These are phyloP conservation scores for Torymus aiolomorphi DNA, from an alignment of 2,888 invertebrate species.

Conservation along the genomic window DNA sequence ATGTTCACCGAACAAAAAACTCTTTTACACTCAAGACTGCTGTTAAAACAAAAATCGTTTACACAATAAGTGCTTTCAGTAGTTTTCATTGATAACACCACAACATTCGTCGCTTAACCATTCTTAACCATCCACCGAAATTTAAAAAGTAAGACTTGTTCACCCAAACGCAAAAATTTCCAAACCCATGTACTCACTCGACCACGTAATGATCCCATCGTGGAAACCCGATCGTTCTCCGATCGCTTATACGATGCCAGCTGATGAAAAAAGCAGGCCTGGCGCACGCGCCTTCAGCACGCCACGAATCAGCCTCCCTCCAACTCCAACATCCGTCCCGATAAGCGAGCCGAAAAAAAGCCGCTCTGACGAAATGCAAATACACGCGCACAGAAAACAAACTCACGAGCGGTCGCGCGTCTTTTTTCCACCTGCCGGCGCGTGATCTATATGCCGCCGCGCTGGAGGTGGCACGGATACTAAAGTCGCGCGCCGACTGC, in stretches of 20 bases:
- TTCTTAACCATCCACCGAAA: not conserved
- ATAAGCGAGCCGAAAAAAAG: not conserved
- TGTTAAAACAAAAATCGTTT: too few relatives aligned
- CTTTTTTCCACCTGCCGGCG: not conserved
- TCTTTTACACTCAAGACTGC: too few relatives aligned
- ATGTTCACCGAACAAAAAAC: too few relatives aligned
- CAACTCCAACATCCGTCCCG: not conserved
- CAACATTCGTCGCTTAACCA: not conserved
- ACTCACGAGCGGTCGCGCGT: too few relatives aligned
- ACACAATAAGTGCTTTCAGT: too few relatives aligned
- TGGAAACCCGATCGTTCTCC: too few relatives aligned
- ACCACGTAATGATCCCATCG: constrained; percentile 60
- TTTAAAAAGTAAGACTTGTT: not conserved
- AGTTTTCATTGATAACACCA: too few relatives aligned
- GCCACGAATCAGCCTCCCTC: too few relatives aligned
- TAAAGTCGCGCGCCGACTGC: constrained; percentile 6
- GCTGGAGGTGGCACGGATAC: constrained; percentile 35
- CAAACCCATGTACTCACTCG: constrained; percentile 62
- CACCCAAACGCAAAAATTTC: too few relatives aligned
- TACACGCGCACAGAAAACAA: not conserved
- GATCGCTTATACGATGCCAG: too few relatives aligned
- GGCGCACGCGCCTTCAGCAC: too few relatives aligned
- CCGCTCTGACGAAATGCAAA: not conserved
- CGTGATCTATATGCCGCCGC: constrained; percentile 1
- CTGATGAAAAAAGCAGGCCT: too few relatives aligned